phyloP scores from a whole-genome alignment of 2,888 invertebrate genomes.

The Nineta flava region DNA sequence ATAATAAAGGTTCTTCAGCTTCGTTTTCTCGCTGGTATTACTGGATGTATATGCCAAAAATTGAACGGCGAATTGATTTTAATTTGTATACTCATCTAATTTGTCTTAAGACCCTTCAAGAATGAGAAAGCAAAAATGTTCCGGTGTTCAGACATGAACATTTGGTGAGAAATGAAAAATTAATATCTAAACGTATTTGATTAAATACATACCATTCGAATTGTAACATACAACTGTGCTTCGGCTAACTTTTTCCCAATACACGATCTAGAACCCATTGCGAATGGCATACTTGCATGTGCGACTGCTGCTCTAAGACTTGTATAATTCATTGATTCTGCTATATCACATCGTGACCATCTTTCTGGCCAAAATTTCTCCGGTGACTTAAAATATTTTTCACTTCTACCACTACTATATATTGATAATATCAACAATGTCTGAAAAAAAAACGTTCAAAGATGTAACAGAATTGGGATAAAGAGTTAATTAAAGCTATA shows the following conservation, averaged over 20 bases:
- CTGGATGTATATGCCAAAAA: too few relatives aligned
- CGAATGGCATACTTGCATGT: conserved; percentile 66
- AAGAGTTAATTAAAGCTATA: not conserved
- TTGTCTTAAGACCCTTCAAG: too few relatives aligned
- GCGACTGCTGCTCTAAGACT: conserved; percentile 20
- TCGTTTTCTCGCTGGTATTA: too few relatives aligned
- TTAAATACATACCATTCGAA: conserved; percentile 38
- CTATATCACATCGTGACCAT: conserved; percentile 44
- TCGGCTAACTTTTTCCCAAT: conserved; percentile 70
- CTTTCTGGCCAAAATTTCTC: conserved; percentile 55
- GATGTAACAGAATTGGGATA: not conserved
- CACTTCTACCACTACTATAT: conserved; percentile 67
- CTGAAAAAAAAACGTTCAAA: conserved; percentile 29
- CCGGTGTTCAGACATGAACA: too few relatives aligned
- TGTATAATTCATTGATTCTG: conserved; percentile 6
- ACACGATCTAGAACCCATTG: conserved; percentile 67
- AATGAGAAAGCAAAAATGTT: too few relatives aligned
- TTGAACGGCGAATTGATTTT: too few relatives aligned
- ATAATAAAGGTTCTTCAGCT: too few relatives aligned
- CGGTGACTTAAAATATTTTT: conserved; percentile 49
- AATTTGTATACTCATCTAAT: too few relatives aligned
- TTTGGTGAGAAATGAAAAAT: too few relatives aligned
- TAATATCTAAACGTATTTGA: not conserved
- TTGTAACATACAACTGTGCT: conserved; percentile 49
- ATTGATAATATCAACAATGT: conserved; percentile 69